phyloP scores from a whole-genome alignment of 2,797 vertebrate species.

The Xenops minutus region DNA sequence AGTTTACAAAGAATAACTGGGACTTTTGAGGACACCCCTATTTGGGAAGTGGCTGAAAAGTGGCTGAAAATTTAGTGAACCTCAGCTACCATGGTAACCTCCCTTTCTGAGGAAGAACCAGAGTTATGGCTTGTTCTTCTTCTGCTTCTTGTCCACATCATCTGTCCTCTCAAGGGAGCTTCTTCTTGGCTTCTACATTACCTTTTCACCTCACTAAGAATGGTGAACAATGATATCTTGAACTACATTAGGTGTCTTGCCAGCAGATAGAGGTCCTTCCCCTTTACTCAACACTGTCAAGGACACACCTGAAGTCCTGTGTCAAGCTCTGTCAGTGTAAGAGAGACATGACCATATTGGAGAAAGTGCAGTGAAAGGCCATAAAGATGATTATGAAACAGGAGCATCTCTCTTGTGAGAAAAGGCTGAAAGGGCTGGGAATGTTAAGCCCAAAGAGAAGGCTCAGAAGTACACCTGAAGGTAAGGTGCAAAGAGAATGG shows the following conservation, averaged over 20 bases:
- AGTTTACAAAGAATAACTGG: neutral
- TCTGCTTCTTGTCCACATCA: slow-evolving; percentile 4
- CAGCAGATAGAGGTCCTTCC: neutral
- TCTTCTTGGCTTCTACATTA: neutral
- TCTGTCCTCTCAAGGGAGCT: neutral
- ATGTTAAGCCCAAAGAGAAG: neutral
- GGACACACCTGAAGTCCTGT: neutral
- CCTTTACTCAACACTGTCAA: neutral
- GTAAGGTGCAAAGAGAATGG: neutral
- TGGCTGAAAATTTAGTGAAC: neutral
- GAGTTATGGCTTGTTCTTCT: neutral
- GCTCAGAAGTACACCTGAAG: neutral
- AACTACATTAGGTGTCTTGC: neutral
- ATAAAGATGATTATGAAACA: neutral
- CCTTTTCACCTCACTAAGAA: neutral
- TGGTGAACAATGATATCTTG: neutral
- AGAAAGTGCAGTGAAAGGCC: neutral
- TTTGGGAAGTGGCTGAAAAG: slow-evolving; percentile 17
- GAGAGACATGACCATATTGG: neutral
- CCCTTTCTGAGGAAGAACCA: neutral
- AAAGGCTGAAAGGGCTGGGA: neutral
- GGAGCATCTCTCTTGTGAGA: neutral
- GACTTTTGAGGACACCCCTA: neutral
- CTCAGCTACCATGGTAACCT: slow-evolving; percentile 3
- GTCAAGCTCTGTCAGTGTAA: neutral